Base-by-base conservation (phyloP, 2,888 invertebrate genomes). In the Trichogramma evanescens region DNA sequence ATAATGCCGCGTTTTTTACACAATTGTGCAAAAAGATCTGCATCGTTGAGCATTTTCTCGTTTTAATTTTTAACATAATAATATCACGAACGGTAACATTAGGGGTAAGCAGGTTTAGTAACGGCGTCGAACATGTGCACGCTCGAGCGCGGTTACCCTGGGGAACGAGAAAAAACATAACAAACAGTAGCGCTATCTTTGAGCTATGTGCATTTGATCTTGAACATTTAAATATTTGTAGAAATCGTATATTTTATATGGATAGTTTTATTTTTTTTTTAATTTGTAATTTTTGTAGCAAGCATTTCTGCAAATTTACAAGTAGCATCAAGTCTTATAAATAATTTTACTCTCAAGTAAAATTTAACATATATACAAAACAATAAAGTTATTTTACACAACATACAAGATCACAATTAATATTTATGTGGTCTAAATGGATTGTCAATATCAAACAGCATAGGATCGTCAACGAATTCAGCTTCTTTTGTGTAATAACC, bases 371-470 rank as follows among this genome's bases (percentile, higher is more conserved):
- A 10, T 7, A 48, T 48, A 48, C 10, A n/a, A 10, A 48, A 48
- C 48, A 48, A 48, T 10, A 13, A 26, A 39, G 38, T 7, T 39
- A 38, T 9, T 58, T 64, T 54, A 64, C 58, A 62, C 56, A 59
- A 50, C 52, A 26, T 58, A 63, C 8, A 65, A 56, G 65, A 67
- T 68, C 54, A 52, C 62, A 42, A 60, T 77, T 84, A 90, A 80
- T 88, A 90, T 76, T 87, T 84, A 77, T 94, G 93, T 6, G 88
- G 86, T 66, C 89, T 82, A 48, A 90, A 80, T 5, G 95, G 94
- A 67, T 84, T 85, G 70, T 94, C 90, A 0, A 93, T 90, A 75
- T 97, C 90, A 79, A 93, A 97, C 45, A 98, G 79, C 74, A 88
- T 88, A 3, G 97, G 97, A 79, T 98, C 97, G 63, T 88, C 85